Evolutionary conservation across 30 jellyfish, hydroid and myxozoan species (phyloP), one percentile per base, ranked within the genome.

Genomic region (Mastigias papua): DNA sequence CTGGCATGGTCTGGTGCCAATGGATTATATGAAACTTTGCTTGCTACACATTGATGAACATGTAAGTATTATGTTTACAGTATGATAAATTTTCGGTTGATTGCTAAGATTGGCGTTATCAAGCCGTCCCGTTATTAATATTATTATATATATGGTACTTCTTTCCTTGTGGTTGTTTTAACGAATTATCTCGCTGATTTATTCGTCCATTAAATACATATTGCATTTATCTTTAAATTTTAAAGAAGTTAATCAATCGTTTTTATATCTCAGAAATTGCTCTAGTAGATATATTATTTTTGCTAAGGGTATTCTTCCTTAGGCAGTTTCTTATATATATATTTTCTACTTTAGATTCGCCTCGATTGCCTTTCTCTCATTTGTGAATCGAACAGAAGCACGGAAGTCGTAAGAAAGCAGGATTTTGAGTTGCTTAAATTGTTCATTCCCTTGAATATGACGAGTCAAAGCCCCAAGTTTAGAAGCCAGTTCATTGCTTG

Each of bases 361-460:
- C 66, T 88, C 17, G 98, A 93, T 26, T 68, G 96, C 23, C 70
- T 93, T 71, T 50, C 97, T 0, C 70, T 93, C 22, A 82, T 93
- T 15, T 93, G 98, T 42, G 93, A 82, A 22, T 81, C 97, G n/a
- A 66, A 73, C 85, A 93, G 82, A 77, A 81, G 86, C n/a, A 93
- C 98, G 34, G 97, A 93, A 33, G 34, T 93, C 28, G 84, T 93
- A 13, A 28, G 33, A 16, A 54, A 58, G 66, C 74, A 83, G 54
- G 98, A 93, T 48, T 74, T 93, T 49, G 82, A 66, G 21, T 63
- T 93, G 75, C 79, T 93, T 25, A 73, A 83, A 50, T 68, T 82
- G 42, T 93, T 93, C 60, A 54, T 88, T 35, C 93, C 88, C 2
- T 60, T 78, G 70, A 93, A 93, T 84, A 87, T 89, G 96, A 93